Evolutionary conservation across 2,113 vertebrate species (phyloP).

Genomic region (Platanista minor): DNA sequence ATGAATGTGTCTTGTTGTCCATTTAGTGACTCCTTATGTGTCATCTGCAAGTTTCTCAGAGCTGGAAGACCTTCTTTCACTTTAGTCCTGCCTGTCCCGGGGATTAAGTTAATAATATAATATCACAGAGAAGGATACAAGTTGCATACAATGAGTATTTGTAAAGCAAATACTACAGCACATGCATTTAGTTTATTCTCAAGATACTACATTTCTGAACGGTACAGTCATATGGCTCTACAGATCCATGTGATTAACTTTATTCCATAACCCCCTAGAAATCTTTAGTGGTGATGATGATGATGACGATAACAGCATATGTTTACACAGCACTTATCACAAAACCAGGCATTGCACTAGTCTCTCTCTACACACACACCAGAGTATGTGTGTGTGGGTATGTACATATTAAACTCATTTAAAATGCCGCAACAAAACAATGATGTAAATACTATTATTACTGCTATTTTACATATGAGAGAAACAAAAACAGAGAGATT

Average conservation of each 20-base stretch:
- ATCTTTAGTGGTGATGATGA: not conserved
- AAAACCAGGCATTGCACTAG: not conserved
- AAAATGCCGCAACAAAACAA: slow-evolving; percentile 12
- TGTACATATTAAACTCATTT: not conserved
- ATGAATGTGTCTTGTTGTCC: not conserved
- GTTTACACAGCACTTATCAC: not conserved
- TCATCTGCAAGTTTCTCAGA: not conserved
- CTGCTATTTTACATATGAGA: not conserved
- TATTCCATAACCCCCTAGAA: not conserved
- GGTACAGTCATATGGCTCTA: not conserved
- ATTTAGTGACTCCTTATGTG: not conserved
- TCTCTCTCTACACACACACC: not conserved
- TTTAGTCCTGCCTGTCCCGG: not conserved
- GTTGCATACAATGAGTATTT: not conserved
- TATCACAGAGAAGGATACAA: not conserved
- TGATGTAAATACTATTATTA: not conserved
- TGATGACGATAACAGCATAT: not conserved
- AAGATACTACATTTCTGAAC: slow-evolving; percentile 1
- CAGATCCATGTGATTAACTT: not conserved
- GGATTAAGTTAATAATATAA: not conserved
- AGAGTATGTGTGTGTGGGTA: not conserved
- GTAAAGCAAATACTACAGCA: not conserved
- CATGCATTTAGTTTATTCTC: not conserved
- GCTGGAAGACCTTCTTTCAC: not conserved
- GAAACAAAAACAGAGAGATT: not conserved